These are phyloP conservation scores for Henricia sp. DNA, from an alignment of 53 echinoderm and acorn worm genomes.

Conservation along the genomic window DNA sequence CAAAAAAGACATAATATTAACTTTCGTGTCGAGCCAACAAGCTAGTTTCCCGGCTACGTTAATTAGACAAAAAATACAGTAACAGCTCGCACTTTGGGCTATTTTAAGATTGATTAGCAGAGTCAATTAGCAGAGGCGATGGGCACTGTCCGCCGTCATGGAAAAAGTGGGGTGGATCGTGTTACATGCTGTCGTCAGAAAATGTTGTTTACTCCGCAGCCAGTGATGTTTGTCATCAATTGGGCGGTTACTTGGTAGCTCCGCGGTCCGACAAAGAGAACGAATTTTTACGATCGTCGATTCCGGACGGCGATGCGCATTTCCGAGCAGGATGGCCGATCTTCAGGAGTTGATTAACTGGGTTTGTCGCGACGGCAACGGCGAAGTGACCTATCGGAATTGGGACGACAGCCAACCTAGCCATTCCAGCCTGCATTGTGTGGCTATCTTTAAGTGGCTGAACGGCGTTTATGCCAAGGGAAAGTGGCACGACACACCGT, in stretches of 20 bases:
- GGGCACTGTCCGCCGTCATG: neutral
- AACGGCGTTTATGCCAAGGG: neutral
- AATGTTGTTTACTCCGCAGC: neutral
- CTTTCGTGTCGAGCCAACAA: no score
- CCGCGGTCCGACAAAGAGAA: slow-evolving; percentile 5
- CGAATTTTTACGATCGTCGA: neutral
- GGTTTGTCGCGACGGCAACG: neutral
- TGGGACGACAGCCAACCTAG: neutral
- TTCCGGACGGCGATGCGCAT: neutral
- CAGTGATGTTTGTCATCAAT: neutral
- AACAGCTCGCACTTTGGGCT: no score
- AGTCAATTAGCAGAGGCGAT: no score
- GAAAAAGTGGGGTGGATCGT: neutral
- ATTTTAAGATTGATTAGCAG: no score
- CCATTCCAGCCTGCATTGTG: neutral
- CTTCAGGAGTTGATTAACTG: neutral
- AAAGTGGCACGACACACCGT: neutral
- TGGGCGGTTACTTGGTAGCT: neutral
- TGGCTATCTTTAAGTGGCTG: neutral
- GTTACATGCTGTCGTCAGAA: slow-evolving; percentile 4
- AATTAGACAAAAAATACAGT: no score
- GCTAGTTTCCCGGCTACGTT: no score
- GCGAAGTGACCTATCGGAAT: neutral
- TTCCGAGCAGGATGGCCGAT: neutral
- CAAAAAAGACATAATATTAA: no score